Evolutionary conservation across 2,113 vertebrate genomes (phyloP).

Genomic region (Colius striatus): DNA sequence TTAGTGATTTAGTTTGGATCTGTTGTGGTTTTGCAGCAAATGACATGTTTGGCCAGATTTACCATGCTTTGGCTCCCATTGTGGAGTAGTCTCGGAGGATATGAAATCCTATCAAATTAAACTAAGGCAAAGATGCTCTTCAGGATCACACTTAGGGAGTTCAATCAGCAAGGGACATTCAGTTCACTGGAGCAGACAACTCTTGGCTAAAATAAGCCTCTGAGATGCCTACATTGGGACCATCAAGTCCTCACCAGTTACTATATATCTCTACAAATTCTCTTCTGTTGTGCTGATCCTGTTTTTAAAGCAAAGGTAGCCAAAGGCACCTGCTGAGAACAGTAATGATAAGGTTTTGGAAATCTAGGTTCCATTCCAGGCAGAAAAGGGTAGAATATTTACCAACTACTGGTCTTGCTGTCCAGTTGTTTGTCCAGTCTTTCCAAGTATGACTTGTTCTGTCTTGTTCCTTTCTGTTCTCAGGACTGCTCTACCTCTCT

Average conservation of each 20-base stretch:
- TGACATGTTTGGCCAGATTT: not conserved
- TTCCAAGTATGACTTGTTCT: not conserved
- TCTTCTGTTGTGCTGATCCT: not conserved
- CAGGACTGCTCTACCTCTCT: not conserved
- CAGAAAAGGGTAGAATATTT: not conserved
- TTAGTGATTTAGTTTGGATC: not conserved
- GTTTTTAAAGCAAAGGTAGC: not conserved
- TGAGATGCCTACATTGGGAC: not conserved
- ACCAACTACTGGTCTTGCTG: not conserved
- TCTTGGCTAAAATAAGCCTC: not conserved
- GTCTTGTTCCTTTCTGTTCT: not conserved
- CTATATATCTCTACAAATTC: not conserved
- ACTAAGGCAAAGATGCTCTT: not conserved
- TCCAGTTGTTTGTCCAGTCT: not conserved
- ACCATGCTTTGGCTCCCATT: not conserved
- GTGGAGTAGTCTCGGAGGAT: not conserved
- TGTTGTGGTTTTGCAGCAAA: not conserved
- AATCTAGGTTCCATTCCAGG: not conserved
- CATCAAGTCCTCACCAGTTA: not conserved
- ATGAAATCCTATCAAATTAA: not conserved
- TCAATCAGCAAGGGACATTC: not conserved
- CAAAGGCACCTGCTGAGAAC: not conserved
- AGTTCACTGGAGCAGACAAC: not conserved
- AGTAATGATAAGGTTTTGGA: not conserved
- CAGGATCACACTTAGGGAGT: not conserved